Evolutionary conservation across 1,140 invertebrate genomes (phyloP).

Genomic region (Macrobrachium nipponense): DNA sequence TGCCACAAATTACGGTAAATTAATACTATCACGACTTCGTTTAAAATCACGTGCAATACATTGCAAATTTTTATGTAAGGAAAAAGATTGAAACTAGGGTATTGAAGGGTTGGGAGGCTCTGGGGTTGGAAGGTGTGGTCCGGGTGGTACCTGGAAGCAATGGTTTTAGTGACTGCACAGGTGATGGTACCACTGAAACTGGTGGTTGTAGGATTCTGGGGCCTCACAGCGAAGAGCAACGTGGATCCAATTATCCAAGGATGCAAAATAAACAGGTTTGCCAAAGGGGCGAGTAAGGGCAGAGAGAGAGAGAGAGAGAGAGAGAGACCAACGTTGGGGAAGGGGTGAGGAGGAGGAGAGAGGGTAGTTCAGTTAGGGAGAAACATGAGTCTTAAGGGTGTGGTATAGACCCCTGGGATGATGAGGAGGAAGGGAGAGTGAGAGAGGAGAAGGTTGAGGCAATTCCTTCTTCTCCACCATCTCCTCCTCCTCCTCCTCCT

Average conservation of each 20-base stretch:
- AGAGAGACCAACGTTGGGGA: neutral
- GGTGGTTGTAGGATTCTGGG: neutral
- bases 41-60: no score
- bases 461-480: neutral
- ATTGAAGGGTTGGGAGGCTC: no score
- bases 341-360: neutral
- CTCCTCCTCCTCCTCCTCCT: no score
- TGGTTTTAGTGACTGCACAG: neutral
- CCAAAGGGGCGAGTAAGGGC: neutral
- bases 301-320: slow-evolving; percentile 25
- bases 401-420: no score
- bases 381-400: no score
- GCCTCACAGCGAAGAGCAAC: neutral
- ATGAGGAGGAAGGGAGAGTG: neutral
- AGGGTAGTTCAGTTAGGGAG: no score
- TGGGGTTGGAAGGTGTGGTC: neutral
- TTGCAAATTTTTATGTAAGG: no score
- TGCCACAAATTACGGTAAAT: no score
- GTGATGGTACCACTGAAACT: neutral
- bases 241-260: neutral
- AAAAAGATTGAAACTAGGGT: no score
- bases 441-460: neutral
- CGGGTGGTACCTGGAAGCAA: neutral
- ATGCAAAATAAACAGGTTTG: neutral
- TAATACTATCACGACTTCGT: no score